These are phyloP conservation scores for Ataeniobius toweri DNA, from an alignment of 2,797 vertebrate genomes.

Conservation along the genomic window DNA sequence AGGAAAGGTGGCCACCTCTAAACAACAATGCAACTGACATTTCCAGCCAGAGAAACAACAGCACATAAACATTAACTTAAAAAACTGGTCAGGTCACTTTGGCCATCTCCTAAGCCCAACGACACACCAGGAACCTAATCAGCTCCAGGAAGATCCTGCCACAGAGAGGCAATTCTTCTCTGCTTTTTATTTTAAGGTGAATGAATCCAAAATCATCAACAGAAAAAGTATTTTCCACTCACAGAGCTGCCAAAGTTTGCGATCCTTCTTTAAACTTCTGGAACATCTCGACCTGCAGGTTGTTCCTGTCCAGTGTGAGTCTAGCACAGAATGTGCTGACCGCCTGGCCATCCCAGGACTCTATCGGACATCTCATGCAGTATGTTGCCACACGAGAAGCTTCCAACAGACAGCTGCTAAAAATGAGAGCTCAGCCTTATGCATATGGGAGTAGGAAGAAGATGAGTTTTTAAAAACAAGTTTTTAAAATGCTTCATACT, in stretches of 20 bases:
- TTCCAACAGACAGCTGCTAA: slow-evolving; percentile 24
- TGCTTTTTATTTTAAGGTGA: background rate
- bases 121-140: slow-evolving; percentile 16
- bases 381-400: slow-evolving; percentile 20
- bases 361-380: slow-evolving; percentile 10
- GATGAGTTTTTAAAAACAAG: slow-evolving; percentile 11
- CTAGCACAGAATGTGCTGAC: slow-evolving; percentile 13
- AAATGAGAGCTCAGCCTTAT: slow-evolving; percentile 18
- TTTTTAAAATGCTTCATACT: slow-evolving; percentile 11
- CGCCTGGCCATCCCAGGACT: slow-evolving; percentile 20
- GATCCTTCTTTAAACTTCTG: background rate
- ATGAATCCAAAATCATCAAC: background rate
- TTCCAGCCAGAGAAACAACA: background rate
- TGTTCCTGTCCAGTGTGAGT: slow-evolving; percentile 27
- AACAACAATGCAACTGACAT: background rate
- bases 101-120: slow-evolving; percentile 15
- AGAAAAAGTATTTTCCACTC: slow-evolving; percentile 1
- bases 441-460: no score
- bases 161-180: background rate
- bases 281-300: slow-evolving; percentile 22
- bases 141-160: slow-evolving; percentile 29
- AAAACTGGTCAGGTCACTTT: slow-evolving; percentile 3
- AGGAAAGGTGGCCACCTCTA: background rate
- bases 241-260: background rate
- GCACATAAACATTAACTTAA: background rate